These are phyloP conservation scores for Rhagonycha lutea DNA, from an alignment of 2,888 invertebrate species.

Conservation along the genomic window DNA sequence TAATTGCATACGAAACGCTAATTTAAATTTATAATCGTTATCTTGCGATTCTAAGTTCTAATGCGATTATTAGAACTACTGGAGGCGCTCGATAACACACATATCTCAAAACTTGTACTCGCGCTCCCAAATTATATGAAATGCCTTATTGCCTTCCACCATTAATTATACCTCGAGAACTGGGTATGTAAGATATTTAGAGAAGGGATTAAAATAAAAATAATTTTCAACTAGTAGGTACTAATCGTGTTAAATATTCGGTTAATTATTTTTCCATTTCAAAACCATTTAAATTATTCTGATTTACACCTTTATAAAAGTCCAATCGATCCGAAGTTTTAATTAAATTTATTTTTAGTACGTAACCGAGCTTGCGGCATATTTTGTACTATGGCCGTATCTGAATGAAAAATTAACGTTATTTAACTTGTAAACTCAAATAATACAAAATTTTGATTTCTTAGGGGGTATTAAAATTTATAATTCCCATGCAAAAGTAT, in stretches of 20 bases:
- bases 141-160: slow-evolving; percentile 40
- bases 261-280: neutral
- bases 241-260: neutral
- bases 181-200: slow-evolving; percentile 44
- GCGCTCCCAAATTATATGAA: slow-evolving; percentile 37
- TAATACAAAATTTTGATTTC: neutral
- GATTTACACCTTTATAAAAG: neutral
- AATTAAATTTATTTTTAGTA: neutral
- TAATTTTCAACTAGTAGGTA: neutral
- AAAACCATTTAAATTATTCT: neutral
- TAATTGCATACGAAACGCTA: slow-evolving; percentile 28
- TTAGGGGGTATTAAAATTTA: neutral
- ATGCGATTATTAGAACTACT: slow-evolving; percentile 34
- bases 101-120: slow-evolving; percentile 34
- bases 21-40: slow-evolving; percentile 27
- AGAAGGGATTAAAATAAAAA: slow-evolving; percentile 8
- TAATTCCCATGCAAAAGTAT: neutral
- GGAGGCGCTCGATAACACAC: slow-evolving; percentile 37
- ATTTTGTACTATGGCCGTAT: neutral
- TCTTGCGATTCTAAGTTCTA: slow-evolving; percentile 33
- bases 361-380: neutral
- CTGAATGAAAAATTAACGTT: neutral
- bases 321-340: neutral
- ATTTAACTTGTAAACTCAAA: neutral
- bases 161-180: slow-evolving; percentile 44